Conservation (phyloP, 2,888 invertebrate genomes). For the Hemaris fuciformis region DNA sequence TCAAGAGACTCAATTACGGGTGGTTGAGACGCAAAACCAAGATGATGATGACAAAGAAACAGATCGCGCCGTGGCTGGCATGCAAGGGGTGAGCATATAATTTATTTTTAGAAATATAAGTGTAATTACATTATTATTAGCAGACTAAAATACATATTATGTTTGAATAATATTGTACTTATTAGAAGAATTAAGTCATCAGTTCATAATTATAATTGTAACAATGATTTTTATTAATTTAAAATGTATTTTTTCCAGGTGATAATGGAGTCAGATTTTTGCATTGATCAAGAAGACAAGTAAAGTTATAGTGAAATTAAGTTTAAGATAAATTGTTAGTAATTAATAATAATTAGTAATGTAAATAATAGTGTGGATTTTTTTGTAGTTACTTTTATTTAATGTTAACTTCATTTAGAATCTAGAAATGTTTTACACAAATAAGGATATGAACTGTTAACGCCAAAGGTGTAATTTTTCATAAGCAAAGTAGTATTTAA, state of each 20-base stretch:
- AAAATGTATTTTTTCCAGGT: slow-evolving; percentile 11
- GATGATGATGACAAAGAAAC: slow-evolving; percentile 16
- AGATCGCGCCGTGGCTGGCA: slow-evolving; percentile 16
- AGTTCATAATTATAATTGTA: too few species aligned
- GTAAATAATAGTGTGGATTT: background rate
- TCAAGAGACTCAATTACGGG: slow-evolving; percentile 16
- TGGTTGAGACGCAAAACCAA: slow-evolving; percentile 12
- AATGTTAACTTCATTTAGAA: background rate
- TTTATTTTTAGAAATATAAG: too few species aligned
- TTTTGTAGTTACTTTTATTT: background rate
- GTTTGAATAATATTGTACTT: too few species aligned
- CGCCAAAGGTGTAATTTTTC: background rate
- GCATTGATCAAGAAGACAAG: background rate
- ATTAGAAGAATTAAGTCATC: too few species aligned
- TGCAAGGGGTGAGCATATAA: slow-evolving; percentile 15
- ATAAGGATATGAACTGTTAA: background rate
- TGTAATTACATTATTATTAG: too few species aligned
- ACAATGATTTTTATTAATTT: background rate
- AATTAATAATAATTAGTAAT: background rate
- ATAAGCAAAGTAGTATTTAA: background rate
- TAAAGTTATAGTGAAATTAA: background rate
- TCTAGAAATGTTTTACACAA: background rate
- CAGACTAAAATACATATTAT: too few species aligned
- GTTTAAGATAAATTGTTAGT: background rate
- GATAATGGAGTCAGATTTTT: slow-evolving; percentile 9